Base-by-base conservation (phyloP, 2,113 vertebrate genomes). In the Catharus minimus region DNA sequence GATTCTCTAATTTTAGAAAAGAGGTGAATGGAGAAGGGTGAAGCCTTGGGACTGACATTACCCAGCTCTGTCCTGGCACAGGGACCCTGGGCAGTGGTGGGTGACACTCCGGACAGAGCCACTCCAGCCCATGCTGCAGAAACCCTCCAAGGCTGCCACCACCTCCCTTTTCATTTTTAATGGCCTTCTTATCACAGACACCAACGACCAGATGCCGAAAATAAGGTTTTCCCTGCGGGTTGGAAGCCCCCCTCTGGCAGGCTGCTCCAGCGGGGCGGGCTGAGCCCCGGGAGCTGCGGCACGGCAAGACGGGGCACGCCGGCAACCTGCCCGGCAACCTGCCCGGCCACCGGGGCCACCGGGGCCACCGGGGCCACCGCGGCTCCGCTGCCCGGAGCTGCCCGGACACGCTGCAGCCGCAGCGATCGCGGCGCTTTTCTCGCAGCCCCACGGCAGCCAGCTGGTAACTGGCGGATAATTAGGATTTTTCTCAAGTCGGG, bases 391-490 rank as follows among this genome's bases (percentile, higher is more conserved):
- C 78, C 66, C 6, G 43, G 75, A 20, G 77, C 93, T 96, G 98
- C 96, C 96, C 49, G 8, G 87, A 90, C 98, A 97, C 57, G 98
- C 93, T 8, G 6, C 64, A 56, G 89, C 91, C 15, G 23, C 9
- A 32, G 87, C 86, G 4, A 74, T 61, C 66, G 21, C 36, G 20
- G 69, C 75, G 78, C 33, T 74, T 68, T 76, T 78, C 91, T 39
- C 36, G 75, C 93, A 38, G 74, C 82, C 95, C 94, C 94, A 53
- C 57, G 24, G 83, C 9, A 8, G 88, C 88, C 89, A 88, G 89
- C 96, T 97, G 97, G 97, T 97, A 97, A 98, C 97, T 85, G 96
- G 62, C 77, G 90, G 97, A 96, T 97, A 97, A 98, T 96, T 86
- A 96, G 80, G 87, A 85, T 96, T 97, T 97, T 96, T 97, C 96